These are phyloP conservation scores for Solea solea DNA, from an alignment of 2,113 vertebrate species.

Conservation along the genomic window DNA sequence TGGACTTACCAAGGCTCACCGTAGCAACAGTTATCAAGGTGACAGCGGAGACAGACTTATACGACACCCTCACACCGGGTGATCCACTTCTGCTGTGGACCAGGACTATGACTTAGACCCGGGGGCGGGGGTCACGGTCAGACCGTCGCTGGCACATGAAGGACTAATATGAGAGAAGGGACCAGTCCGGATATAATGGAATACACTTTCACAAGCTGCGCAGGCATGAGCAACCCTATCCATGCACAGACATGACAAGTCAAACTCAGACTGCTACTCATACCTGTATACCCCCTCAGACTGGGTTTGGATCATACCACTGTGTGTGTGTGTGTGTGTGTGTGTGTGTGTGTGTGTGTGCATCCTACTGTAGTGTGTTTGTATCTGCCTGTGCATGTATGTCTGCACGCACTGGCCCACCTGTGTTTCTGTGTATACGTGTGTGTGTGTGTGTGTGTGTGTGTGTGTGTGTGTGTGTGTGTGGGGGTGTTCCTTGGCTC, in stretches of 20 bases:
- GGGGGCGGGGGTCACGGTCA: constrained; percentile 49
- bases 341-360: constrained; percentile 22
- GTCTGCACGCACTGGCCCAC: constrained; percentile 56
- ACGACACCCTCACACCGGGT: constrained; percentile 45
- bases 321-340: constrained; percentile 43
- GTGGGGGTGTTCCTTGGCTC: constrained; percentile 44
- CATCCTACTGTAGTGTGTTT: constrained; percentile 38
- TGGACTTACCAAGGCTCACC: constrained; percentile 38
- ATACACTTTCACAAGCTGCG: constrained; percentile 54
- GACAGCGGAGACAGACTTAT: constrained; percentile 66
- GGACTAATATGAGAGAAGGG: constrained; percentile 57
- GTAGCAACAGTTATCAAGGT: constrained; percentile 49
- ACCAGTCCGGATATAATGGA: constrained; percentile 44
- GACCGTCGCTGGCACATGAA: constrained; percentile 34
- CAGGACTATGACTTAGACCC: constrained; percentile 63
- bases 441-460: constrained; percentile 46
- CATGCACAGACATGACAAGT: constrained; percentile 61
- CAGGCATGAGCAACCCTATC: constrained; percentile 71
- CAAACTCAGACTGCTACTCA: constrained; percentile 68
- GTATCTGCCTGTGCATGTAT: constrained; percentile 69
- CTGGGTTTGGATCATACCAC: constrained; percentile 65
- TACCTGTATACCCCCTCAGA: constrained; percentile 59
- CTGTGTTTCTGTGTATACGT: constrained; percentile 57
- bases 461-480: constrained; percentile 46
- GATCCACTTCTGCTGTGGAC: constrained; percentile 75